These are phyloP conservation scores for Probaryconus sp. DNA, from an alignment of 1,140 invertebrate species.

Conservation along the genomic window DNA sequence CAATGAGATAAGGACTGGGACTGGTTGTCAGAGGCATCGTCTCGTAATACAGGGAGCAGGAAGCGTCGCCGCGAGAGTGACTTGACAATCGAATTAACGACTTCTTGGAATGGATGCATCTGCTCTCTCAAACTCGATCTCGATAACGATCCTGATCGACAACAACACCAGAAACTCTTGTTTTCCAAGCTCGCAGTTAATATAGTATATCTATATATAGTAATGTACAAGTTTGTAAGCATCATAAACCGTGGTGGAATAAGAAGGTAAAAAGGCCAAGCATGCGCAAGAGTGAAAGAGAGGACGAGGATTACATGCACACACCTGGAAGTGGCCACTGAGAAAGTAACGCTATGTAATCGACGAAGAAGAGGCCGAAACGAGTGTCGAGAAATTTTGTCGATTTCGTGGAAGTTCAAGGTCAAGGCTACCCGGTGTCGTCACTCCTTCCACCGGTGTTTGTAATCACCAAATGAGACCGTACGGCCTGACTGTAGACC, in stretches of 20 bases:
- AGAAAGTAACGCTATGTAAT: constrained; percentile 52
- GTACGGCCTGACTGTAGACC: constrained; percentile 35
- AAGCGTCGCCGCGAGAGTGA: constrained; percentile 62
- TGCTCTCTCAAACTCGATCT: constrained; percentile 62
- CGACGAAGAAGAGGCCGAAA: constrained; percentile 22
- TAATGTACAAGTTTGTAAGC: constrained; percentile 46
- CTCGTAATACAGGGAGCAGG: constrained; percentile 68
- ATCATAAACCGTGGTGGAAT: constrained; percentile 20
- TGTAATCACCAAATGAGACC: constrained; percentile 52
- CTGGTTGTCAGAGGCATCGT: constrained; percentile 45
- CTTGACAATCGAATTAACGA: constrained; percentile 67
- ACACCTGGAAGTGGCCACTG: constrained; percentile 58
- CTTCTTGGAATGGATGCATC: constrained; percentile 64
- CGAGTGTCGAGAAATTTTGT: constrained; percentile 62
- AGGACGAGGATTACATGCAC: constrained; percentile 18
- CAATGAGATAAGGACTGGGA: constrained; percentile 34
- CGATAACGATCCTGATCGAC: constrained; percentile 52
- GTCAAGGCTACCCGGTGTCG: constrained; percentile 61
- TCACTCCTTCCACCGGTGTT: constrained; percentile 53
- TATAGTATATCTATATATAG: constrained; percentile 51
- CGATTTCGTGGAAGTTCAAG: constrained; percentile 63
- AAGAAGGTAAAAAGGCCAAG: constrained; percentile 7
- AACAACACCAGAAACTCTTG: constrained; percentile 53
- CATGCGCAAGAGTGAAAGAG: constrained; percentile 5
- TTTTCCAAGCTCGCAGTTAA: constrained; percentile 47